Evolutionary conservation across 2,888 invertebrate genomes (phyloP).

Genomic region (Drosophila neutralis): DNA sequence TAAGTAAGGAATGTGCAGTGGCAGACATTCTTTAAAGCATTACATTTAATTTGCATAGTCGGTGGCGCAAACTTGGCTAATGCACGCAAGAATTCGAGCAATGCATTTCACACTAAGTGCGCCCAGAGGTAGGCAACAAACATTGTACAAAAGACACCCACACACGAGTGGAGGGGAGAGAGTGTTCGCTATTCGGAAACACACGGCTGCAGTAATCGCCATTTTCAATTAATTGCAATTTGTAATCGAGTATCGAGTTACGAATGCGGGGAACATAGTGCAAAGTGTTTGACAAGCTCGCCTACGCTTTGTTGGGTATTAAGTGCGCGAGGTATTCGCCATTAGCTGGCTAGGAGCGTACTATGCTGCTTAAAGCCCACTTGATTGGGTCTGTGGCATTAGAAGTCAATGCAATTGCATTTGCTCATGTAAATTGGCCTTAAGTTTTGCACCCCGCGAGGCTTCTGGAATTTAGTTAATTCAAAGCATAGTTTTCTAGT

Average conservation of each 20-base stretch:
- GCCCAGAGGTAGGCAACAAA: conserved; percentile 44
- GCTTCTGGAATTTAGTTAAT: conserved; percentile 36
- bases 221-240: conserved; percentile 83
- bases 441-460: conserved; percentile 70
- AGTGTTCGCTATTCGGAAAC: conserved; percentile 34
- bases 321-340: conserved; percentile 7
- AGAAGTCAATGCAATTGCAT: conserved; percentile 82
- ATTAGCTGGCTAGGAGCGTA: background rate
- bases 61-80: conserved; percentile 46
- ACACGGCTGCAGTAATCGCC: conserved; percentile 68
- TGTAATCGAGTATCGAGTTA: conserved; percentile 81
- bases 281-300: conserved; percentile 55
- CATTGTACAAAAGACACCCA: conserved; percentile 12
- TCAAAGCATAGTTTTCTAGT: conserved; percentile 20
- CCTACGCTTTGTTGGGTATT: conserved; percentile 29
- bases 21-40: conserved; percentile 59
- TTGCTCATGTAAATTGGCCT: conserved; percentile 84
- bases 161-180: conserved; percentile 1
- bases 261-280: conserved; percentile 42
- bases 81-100: conserved; percentile 67
- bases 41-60: conserved; percentile 60
- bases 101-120: conserved; percentile 44
- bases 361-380: conserved; percentile 60
- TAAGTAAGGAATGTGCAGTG: conserved; percentile 58
- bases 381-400: conserved; percentile 82